Conservation (phyloP, 64 coral and sea anemone species). For the Actinia equina region DNA sequence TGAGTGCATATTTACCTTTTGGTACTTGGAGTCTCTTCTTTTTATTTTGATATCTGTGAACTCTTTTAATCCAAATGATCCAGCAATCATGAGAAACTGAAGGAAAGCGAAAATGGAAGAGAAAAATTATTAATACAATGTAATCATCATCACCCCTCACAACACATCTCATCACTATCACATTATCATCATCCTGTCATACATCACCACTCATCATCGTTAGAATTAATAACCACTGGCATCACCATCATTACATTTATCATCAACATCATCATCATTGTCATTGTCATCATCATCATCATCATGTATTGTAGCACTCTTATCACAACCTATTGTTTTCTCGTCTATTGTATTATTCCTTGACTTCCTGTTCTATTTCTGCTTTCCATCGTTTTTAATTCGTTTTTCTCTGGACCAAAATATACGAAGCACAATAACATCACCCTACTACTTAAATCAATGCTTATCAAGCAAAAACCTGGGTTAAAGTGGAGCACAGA, state of each 20-base stretch:
- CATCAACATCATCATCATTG: neutral
- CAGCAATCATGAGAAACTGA: conserved; percentile 64
- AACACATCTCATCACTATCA: neutral
- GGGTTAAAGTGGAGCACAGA: neutral
- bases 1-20: conserved; percentile 24
- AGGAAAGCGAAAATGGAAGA: neutral
- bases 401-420: too few species aligned
- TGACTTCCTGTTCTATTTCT: too few species aligned
- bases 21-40: conserved; percentile 64
- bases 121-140: neutral
- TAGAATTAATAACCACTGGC: too few species aligned
- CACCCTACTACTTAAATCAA: too few species aligned
- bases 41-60: conserved; percentile 92
- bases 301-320: neutral
- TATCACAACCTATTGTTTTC: too few species aligned
- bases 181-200: neutral
- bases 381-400: too few species aligned
- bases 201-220: neutral
- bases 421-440: too few species aligned
- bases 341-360: too few species aligned
- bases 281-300: neutral
- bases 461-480: neutral
- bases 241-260: too few species aligned
- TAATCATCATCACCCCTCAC: too few species aligned
- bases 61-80: conserved; percentile 89